phyloP scores from a whole-genome alignment of 2,888 invertebrate genomes.

The Imbricaverruca yamaguchii region DNA sequence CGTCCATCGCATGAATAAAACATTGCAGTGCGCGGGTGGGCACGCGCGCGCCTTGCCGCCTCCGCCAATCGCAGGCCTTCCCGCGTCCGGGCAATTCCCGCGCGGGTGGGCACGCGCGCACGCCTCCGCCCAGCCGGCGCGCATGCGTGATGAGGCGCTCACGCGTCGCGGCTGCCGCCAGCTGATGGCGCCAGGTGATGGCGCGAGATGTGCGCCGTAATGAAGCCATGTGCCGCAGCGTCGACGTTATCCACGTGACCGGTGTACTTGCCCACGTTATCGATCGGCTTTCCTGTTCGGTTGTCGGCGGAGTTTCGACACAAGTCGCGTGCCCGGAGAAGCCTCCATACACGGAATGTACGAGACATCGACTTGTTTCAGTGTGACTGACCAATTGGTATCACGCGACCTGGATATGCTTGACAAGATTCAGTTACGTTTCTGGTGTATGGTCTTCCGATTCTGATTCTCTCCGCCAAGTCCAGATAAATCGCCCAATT shows the following conservation, averaged over 20 bases:
- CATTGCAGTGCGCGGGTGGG: not conserved
- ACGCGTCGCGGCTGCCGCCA: not conserved
- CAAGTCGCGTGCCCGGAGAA: too few species aligned
- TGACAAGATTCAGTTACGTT: too few species aligned
- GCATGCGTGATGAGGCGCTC: not conserved
- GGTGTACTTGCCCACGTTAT: not conserved
- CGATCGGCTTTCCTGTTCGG: too few species aligned
- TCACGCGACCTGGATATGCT: too few species aligned
- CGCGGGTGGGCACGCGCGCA: too few species aligned
- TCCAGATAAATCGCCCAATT: not conserved
- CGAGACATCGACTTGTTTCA: too few species aligned
- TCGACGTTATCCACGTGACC: not conserved
- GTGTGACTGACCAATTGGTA: too few species aligned
- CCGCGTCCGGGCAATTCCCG: not conserved
- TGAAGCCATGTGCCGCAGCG: not conserved
- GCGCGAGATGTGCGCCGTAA: not conserved
- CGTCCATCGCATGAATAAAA: not conserved
- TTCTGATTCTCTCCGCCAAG: not conserved
- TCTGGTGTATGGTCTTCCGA: too few species aligned
- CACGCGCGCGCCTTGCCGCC: not conserved
- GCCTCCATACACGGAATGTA: too few species aligned
- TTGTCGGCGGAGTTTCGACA: too few species aligned
- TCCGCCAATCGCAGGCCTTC: not conserved
- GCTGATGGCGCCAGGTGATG: not conserved
- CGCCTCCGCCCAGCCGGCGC: not conserved